Percentiles rank a stretch among this genome's conserved stretches.
phyloP scores from a whole-genome alignment of 2,113 vertebrate genomes.

The Ceuthmochares aereus region DNA sequence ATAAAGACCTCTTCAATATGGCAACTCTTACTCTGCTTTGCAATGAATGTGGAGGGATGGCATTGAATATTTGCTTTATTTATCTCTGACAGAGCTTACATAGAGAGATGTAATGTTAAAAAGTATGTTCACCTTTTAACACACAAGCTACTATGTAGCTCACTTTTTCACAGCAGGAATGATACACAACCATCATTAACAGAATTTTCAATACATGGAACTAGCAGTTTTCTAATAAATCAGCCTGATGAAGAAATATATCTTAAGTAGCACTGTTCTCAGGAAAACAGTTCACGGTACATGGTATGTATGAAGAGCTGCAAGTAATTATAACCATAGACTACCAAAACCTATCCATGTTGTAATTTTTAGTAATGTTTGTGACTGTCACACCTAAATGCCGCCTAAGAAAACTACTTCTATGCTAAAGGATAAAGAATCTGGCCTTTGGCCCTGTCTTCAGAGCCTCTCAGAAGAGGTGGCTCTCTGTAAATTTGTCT shows the following conservation, averaged over 20 bases:
- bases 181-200: not conserved
- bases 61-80: not conserved
- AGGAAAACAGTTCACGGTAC: not conserved
- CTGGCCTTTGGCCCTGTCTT: not conserved
- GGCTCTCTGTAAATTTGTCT: not conserved
- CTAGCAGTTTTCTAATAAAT: constrained; percentile 23
- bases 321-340: constrained; percentile 22
- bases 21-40: not conserved
- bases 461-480: not conserved
- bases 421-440: not conserved
- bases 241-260: not conserved
- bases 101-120: not conserved
- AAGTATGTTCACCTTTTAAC: not conserved
- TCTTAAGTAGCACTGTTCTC: constrained; percentile 8
- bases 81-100: not conserved
- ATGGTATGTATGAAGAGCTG: not conserved
- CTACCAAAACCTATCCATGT: constrained; percentile 22
- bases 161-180: not conserved
- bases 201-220: not conserved
- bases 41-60: not conserved
- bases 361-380: not conserved
- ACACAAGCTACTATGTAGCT: not conserved
- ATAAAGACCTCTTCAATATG: not conserved
- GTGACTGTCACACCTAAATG: not conserved
- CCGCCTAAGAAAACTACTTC: not conserved